Base-by-base conservation (phyloP, 2,888 invertebrate species). In the Serrognathus titanus region DNA sequence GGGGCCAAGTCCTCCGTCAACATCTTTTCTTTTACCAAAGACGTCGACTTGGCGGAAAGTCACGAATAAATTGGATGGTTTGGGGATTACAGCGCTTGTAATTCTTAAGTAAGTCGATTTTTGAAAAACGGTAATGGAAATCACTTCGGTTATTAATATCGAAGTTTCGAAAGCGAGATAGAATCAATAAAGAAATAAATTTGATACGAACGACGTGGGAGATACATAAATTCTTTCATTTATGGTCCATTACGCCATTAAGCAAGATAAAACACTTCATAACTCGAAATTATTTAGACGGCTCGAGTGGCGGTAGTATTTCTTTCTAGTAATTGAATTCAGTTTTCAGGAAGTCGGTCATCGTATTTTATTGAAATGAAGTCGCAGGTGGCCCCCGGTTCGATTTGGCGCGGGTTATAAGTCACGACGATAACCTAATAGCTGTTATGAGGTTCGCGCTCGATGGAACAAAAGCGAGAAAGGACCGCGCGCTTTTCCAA, bases 341-440 rank as follows among this genome's bases (percentile, higher is more conserved):
- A 65, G 65, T 69, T 68, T 67, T 66, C 66, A 63, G 67, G 66
- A 68, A 67, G 63, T 61, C 48, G 61, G 64, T 65, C 65, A 65
- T 69, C 70, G 68, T 73, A 72, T 72, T 73, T 72, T 72, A 72
- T 71, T 48, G 72, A 72, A 72, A 72, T 72, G 71, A 72, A 72
- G 72, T 72, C 70, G 72, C 73, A 73, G 72, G 72, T 73, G 72
- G 68, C 24, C 24, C 24, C 24, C 24, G 24, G 24, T 31, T 31
- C 24, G 24, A 31, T 31, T 31, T 31, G 24, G 24, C 24, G 24
- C 66, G 55, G 58, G 71, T 70, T 69, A 71, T 72, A 72, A 72
- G 69, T 72, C 71, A 71, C 62, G 59, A 66, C 65, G 70, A 72
- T 72, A 71, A 69, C 69, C 62, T 67, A 71, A 72, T 71, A 68